Evolutionary conservation across 2,113 vertebrate genomes (phyloP).

Genomic region (Mirounga angustirostris): DNA sequence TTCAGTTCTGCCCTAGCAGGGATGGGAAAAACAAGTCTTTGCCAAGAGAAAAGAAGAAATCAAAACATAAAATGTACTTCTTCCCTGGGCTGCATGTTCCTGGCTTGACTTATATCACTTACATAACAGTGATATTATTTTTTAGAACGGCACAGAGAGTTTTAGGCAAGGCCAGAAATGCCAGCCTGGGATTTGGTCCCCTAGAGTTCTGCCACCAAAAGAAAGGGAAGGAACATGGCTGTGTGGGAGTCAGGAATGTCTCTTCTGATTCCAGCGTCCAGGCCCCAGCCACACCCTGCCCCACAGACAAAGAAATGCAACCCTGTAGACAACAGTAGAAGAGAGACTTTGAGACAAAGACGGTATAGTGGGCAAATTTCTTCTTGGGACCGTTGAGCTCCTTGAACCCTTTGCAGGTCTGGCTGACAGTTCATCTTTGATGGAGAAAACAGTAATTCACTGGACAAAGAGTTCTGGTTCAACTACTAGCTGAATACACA

Average conservation of each 20-base stretch:
- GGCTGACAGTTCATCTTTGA: not conserved
- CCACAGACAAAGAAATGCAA: not conserved
- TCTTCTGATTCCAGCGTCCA: not conserved
- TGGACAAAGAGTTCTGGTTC: not conserved
- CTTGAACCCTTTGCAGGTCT: not conserved
- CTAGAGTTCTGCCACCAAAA: not conserved
- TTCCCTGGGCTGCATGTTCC: slow-evolving; percentile 57
- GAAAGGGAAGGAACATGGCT: not conserved
- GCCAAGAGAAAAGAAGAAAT: slow-evolving; percentile 67
- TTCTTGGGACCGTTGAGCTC: not conserved
- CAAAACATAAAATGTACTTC: slow-evolving; percentile 54
- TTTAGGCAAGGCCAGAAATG: slow-evolving; percentile 60
- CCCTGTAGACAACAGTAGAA: fast-evolving
- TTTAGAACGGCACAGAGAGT: slow-evolving; percentile 52
- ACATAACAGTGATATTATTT: slow-evolving; percentile 68
- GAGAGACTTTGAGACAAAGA: not conserved
- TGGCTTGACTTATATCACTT: slow-evolving; percentile 69
- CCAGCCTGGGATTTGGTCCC: slow-evolving; percentile 50
- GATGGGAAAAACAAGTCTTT: slow-evolving; percentile 60
- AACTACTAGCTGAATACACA: too few relatives aligned
- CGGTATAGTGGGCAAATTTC: not conserved
- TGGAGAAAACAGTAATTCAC: not conserved
- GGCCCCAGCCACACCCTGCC: not conserved
- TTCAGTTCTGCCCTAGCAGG: not conserved
- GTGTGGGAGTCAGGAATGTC: not conserved